Conservation (phyloP, 2,888 invertebrate genomes). For the Ganaspis brasiliensis region DNA sequence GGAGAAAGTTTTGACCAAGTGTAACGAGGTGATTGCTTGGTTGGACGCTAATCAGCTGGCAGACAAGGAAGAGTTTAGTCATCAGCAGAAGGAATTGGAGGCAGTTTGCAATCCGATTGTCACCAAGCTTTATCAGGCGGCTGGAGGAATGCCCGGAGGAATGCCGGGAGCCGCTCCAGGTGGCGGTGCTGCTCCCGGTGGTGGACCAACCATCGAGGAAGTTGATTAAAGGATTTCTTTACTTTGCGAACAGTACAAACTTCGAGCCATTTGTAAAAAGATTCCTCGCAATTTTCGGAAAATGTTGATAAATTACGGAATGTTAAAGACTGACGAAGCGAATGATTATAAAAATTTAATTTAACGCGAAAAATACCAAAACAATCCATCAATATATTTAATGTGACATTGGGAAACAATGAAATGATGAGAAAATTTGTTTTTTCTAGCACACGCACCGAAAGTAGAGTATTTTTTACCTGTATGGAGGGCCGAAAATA, state of each 20-base stretch:
- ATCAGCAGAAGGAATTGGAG: conserved; percentile 85
- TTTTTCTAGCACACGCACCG: too few relatives aligned
- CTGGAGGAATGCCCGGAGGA: conserved; percentile 77
- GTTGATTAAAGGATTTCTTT: conserved; percentile 84
- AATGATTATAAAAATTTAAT: too few relatives aligned
- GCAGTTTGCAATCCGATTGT: conserved; percentile 76
- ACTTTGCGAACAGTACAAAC: background rate
- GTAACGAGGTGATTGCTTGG: conserved; percentile 83
- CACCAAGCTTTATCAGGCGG: conserved; percentile 77
- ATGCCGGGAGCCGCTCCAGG: conserved; percentile 73
- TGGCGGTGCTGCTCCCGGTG: conserved; percentile 67
- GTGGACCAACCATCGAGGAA: conserved; percentile 92
- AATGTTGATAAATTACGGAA: too few relatives aligned
- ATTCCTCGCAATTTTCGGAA: too few relatives aligned
- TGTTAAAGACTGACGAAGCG: too few relatives aligned
- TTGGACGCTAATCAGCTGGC: conserved; percentile 84
- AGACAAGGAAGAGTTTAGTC: conserved; percentile 84
- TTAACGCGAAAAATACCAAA: too few relatives aligned
- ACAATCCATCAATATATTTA: too few relatives aligned
- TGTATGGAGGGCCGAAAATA: too few relatives aligned
- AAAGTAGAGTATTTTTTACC: too few relatives aligned
- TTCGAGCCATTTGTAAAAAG: too few relatives aligned
- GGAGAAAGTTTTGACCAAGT: conserved; percentile 81
- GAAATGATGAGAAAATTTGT: too few relatives aligned
- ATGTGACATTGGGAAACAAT: too few relatives aligned